phyloP scores from a whole-genome alignment of 1,140 invertebrate genomes.

The Bathynomus jamesi region DNA sequence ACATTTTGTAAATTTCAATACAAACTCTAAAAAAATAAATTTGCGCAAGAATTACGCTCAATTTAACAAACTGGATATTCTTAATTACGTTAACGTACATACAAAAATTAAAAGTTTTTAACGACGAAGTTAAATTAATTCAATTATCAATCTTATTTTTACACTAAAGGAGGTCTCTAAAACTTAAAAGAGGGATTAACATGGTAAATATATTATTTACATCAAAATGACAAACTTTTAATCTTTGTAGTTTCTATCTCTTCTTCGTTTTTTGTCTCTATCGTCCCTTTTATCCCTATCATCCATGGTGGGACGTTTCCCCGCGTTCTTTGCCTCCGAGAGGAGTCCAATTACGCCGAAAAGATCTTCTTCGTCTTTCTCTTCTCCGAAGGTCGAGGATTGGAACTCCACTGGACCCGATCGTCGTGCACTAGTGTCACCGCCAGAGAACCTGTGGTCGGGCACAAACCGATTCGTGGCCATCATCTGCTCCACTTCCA shows the following conservation, averaged over 20 bases:
- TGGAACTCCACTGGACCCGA: conserved; percentile 91
- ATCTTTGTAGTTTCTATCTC: conserved; percentile 11
- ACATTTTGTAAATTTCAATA: too few relatives aligned
- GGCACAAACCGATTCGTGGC: conserved; percentile 92
- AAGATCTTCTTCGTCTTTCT: conserved; percentile 79
- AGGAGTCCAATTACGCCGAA: conserved; percentile 98
- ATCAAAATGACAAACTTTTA: background rate
- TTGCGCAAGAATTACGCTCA: too few relatives aligned
- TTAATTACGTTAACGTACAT: too few relatives aligned
- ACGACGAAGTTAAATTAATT: too few relatives aligned
- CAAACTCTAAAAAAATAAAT: too few relatives aligned
- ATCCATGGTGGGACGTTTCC: conserved; percentile 45
- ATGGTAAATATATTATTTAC: too few relatives aligned
- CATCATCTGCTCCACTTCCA: conserved; percentile 75
- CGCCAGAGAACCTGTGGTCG: conserved; percentile 91
- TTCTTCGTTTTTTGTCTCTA: conserved; percentile 38
- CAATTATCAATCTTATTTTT: too few relatives aligned
- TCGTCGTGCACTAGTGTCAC: conserved; percentile 59
- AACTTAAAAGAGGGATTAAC: too few relatives aligned
- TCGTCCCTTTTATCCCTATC: conserved; percentile 40
- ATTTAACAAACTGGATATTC: too few relatives aligned
- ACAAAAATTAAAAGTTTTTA: too few relatives aligned
- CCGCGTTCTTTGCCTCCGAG: conserved; percentile 85
- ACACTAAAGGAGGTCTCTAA: too few relatives aligned
- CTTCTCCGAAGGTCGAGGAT: conserved; percentile 39